Conservation (phyloP, 1,140 invertebrate species). For the Drosophila arawakana region DNA sequence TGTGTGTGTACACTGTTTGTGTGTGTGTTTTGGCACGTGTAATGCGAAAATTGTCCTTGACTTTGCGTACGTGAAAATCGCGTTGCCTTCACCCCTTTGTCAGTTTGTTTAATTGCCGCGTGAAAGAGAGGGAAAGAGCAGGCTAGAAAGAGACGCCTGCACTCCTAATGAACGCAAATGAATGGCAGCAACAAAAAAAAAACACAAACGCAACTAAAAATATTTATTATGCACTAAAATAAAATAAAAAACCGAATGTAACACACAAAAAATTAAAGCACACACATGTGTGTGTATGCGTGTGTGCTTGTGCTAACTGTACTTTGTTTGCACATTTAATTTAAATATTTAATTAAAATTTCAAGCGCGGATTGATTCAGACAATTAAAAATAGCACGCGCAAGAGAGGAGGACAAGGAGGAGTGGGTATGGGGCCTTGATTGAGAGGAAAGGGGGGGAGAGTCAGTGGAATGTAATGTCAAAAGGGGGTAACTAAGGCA, state of each 20-base stretch:
- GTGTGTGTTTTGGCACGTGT: constrained; percentile 60
- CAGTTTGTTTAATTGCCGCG: constrained; percentile 72
- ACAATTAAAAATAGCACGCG: constrained; percentile 71
- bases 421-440: neutral
- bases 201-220: constrained; percentile 53
- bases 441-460: neutral
- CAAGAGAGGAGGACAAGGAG: neutral
- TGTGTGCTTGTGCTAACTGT: constrained; percentile 27
- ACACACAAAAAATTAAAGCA: constrained; percentile 38
- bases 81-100: constrained; percentile 20
- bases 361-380: constrained; percentile 78
- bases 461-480: neutral
- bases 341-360: constrained; percentile 82
- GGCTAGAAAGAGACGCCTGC: constrained; percentile 3
- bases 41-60: constrained; percentile 78
- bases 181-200: constrained; percentile 53
- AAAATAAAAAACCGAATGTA: constrained; percentile 2
- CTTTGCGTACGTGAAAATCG: constrained; percentile 54
- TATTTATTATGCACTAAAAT: constrained; percentile 75
- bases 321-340: constrained; percentile 67
- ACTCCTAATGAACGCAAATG: constrained; percentile 79
- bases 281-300: neutral
- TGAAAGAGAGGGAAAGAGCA: neutral
- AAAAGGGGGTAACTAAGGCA: neutral
- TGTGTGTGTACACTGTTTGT: neutral